phyloP scores from a whole-genome alignment of 2,888 invertebrate species.

The Lycophotia porphyrea region DNA sequence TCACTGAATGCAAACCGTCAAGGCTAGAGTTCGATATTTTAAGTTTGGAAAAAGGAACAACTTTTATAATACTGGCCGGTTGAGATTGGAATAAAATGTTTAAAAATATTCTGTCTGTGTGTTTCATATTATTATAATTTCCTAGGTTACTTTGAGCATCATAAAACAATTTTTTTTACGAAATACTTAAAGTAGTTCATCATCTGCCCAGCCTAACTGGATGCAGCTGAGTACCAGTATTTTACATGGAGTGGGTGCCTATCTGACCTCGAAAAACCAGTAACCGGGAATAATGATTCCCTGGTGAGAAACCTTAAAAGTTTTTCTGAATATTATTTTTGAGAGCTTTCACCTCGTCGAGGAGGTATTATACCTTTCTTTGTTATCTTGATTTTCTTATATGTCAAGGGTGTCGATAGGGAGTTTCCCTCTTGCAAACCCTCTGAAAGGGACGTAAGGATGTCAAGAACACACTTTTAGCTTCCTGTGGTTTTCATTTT shows the following conservation, averaged over 20 bases:
- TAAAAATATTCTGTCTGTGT: constrained; percentile 6
- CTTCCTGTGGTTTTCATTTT: constrained; percentile 14
- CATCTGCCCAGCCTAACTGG: not conserved
- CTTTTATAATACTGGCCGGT: constrained; percentile 11
- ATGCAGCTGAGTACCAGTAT: not conserved
- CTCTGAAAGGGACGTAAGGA: not conserved
- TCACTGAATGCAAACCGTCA: constrained; percentile 50
- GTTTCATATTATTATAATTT: constrained; percentile 5
- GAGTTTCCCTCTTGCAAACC: constrained; percentile 14
- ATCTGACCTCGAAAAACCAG: not conserved
- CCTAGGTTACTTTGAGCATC: not conserved
- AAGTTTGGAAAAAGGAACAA: constrained; percentile 51
- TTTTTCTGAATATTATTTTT: not conserved
- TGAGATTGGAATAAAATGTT: constrained; percentile 4
- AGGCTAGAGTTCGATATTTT: constrained; percentile 57
- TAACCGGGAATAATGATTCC: not conserved
- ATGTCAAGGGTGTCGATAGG: not conserved
- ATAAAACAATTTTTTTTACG: not conserved
- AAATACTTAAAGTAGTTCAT: not conserved
- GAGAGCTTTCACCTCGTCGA: not conserved
- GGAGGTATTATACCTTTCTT: not conserved
- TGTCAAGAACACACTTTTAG: constrained; percentile 16
- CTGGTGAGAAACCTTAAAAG: too few species aligned
- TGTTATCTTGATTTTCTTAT: constrained; percentile 12
- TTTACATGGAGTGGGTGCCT: not conserved